Percentiles rank a stretch among this genome's conserved stretches.
phyloP scores from a whole-genome alignment of 2,797 vertebrate genomes.

The Lutjanus campechanus region DNA sequence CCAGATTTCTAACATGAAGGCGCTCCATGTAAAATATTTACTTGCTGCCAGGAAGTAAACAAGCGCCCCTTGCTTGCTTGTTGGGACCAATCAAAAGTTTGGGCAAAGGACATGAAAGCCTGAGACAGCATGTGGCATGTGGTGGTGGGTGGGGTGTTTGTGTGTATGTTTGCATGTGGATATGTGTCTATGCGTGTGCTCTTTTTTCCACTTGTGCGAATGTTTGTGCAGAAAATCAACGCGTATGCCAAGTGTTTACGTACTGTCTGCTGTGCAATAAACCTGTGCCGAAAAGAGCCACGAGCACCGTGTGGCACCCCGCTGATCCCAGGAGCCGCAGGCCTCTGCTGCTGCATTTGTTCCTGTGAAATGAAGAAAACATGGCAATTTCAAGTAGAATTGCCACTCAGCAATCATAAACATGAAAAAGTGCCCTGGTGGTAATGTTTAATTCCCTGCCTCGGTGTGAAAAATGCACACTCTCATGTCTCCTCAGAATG shows the following conservation, averaged over 20 bases:
- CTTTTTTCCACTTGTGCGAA: constrained; percentile 18
- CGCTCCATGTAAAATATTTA: constrained; percentile 82
- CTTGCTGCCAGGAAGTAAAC: constrained; percentile 79
- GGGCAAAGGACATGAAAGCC: constrained; percentile 73
- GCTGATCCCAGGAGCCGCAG: constrained; percentile 38
- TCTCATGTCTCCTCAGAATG: constrained; percentile 11
- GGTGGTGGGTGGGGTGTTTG: constrained; percentile 35
- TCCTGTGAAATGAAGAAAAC: constrained; percentile 58
- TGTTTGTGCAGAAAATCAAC: constrained; percentile 5
- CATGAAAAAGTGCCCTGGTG: constrained; percentile 46
- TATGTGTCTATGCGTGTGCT: constrained; percentile 5
- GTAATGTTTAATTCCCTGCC: constrained; percentile 48
- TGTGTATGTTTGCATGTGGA: constrained; percentile 27
- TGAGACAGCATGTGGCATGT: constrained; percentile 50
- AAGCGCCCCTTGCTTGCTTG: constrained; percentile 74
- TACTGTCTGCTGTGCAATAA: constrained; percentile 38
- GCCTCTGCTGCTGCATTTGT: constrained; percentile 31
- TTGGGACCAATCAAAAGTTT: constrained; percentile 81
- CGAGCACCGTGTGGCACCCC: background rate
- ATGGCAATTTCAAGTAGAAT: constrained; percentile 54
- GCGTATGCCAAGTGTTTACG: constrained; percentile 16
- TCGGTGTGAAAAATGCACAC: constrained; percentile 23
- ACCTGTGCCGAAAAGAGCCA: constrained; percentile 52
- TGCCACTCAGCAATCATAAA: constrained; percentile 48
- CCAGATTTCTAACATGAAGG: constrained; percentile 72